Evolutionary conservation across 2,888 invertebrate genomes (phyloP).

Genomic region (Lasioglossum lativentre): DNA sequence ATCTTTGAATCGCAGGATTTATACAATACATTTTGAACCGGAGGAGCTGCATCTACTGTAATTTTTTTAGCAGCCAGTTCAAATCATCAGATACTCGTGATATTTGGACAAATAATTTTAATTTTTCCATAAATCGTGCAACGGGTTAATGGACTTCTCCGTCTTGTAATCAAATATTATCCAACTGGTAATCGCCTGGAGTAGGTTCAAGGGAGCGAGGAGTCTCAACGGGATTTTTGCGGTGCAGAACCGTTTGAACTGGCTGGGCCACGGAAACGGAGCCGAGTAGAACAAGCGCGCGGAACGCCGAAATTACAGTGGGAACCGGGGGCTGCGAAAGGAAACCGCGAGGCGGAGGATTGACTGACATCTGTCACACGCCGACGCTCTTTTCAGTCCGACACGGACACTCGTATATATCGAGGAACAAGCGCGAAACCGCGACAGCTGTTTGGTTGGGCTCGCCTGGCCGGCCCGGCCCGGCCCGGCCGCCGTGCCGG

Average conservation of each 20-base stretch:
- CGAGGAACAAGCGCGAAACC: slow-evolving; percentile 32
- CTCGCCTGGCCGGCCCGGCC: not conserved
- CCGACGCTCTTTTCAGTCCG: slow-evolving; percentile 28
- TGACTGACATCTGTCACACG: slow-evolving; percentile 58
- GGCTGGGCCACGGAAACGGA: slow-evolving; percentile 22
- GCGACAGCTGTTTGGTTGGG: slow-evolving; percentile 54
- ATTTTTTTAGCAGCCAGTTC: too few relatives aligned
- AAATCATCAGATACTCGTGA: too few relatives aligned
- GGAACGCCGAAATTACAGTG: slow-evolving; percentile 41
- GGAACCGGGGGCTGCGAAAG: slow-evolving; percentile 18
- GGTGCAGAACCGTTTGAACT: not conserved
- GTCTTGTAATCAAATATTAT: not conserved
- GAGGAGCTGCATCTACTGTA: too few relatives aligned
- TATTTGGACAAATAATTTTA: too few relatives aligned
- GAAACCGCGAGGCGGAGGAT: slow-evolving; percentile 27
- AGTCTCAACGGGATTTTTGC: not conserved
- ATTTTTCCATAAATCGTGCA: too few relatives aligned
- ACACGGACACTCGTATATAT: slow-evolving; percentile 25
- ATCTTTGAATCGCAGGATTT: too few relatives aligned
- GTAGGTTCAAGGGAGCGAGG: not conserved
- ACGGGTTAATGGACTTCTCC: too few relatives aligned
- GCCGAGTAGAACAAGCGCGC: slow-evolving; percentile 8
- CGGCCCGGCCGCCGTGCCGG: too few relatives aligned
- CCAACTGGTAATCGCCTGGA: not conserved
- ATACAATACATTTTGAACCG: too few relatives aligned